Evolutionary conservation across 2,113 vertebrate genomes (phyloP).

Genomic region (Gadus macrocephalus): DNA sequence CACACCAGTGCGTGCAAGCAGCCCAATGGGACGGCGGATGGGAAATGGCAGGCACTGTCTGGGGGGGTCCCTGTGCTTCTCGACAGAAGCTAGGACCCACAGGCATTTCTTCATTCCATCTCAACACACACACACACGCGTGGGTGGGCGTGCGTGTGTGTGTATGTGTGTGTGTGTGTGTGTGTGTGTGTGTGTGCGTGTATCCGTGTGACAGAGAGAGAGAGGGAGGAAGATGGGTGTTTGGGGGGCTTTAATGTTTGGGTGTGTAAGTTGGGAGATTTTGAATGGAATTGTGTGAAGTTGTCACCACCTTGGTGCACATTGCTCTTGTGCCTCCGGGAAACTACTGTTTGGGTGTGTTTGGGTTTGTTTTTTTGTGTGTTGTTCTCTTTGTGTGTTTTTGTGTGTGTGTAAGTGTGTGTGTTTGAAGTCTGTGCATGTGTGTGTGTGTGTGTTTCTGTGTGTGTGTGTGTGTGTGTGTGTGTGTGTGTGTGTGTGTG

Average conservation of each 20-base stretch:
- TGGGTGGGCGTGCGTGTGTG: conserved; percentile 1
- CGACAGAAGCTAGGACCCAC: conserved; percentile 48
- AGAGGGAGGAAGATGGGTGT: too few species aligned
- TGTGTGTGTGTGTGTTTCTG: background rate
- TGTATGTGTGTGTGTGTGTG: conserved; percentile 14
- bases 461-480: background rate
- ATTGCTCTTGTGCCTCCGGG: conserved; percentile 2
- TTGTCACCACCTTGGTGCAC: conserved; percentile 26
- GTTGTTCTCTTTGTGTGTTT: background rate
- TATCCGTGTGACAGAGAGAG: background rate
- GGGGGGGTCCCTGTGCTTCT: conserved; percentile 51
- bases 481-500: too few species aligned
- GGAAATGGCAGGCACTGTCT: conserved; percentile 58
- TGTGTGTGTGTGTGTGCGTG: conserved; percentile 19
- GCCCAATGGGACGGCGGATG: conserved; percentile 48
- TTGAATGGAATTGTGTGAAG: conserved; percentile 30
- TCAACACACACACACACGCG: conserved; percentile 14
- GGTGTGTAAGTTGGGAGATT: background rate
- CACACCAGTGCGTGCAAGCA: conserved; percentile 24
- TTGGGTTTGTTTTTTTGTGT: background rate
- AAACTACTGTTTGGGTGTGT: background rate
- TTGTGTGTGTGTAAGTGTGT: background rate
- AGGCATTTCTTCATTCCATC: conserved; percentile 40
- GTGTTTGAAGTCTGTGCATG: too few species aligned
- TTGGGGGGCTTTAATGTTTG: conserved; percentile 21